These are phyloP conservation scores for Elephantulus edwardii DNA, from an alignment of 2,113 vertebrate species.

Conservation along the genomic window DNA sequence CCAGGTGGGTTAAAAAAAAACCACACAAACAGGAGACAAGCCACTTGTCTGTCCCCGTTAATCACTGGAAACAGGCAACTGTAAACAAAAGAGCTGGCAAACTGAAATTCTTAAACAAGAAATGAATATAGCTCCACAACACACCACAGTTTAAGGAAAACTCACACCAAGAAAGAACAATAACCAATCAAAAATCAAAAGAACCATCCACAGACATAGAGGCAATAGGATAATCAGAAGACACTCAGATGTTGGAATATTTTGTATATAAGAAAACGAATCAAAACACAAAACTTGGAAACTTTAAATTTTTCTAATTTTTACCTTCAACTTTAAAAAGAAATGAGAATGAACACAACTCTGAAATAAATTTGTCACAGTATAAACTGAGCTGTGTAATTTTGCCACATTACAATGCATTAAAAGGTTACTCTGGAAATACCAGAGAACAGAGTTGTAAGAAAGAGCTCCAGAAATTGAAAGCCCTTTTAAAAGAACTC, in stretches of 20 bases:
- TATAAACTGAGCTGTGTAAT: neutral
- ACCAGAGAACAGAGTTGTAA: neutral
- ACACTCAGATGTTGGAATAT: neutral
- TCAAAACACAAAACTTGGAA: neutral
- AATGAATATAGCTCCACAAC: slow-evolving; percentile 35
- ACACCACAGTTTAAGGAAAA: neutral
- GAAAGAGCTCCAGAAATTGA: neutral
- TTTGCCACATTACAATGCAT: neutral
- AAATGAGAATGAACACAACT: slow-evolving; percentile 13
- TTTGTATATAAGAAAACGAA: neutral
- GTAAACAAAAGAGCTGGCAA: slow-evolving; percentile 62
- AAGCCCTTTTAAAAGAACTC: neutral
- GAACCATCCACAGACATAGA: neutral
- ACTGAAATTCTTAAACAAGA: slow-evolving; percentile 41
- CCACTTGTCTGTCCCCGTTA: slow-evolving; percentile 60
- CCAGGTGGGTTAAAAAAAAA: slow-evolving; percentile 65
- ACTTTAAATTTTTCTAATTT: slow-evolving; percentile 21
- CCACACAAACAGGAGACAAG: slow-evolving; percentile 56
- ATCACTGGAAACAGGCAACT: slow-evolving; percentile 56
- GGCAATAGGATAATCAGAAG: slow-evolving; percentile 24
- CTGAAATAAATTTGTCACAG: slow-evolving; percentile 6
- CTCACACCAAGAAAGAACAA: slow-evolving; percentile 22
- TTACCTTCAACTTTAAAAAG: slow-evolving; percentile 18
- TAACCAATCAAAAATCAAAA: neutral
- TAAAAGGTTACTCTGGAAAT: neutral